Evolutionary conservation across 2,888 invertebrate species (phyloP).

Genomic region (Cephus pulcher): DNA sequence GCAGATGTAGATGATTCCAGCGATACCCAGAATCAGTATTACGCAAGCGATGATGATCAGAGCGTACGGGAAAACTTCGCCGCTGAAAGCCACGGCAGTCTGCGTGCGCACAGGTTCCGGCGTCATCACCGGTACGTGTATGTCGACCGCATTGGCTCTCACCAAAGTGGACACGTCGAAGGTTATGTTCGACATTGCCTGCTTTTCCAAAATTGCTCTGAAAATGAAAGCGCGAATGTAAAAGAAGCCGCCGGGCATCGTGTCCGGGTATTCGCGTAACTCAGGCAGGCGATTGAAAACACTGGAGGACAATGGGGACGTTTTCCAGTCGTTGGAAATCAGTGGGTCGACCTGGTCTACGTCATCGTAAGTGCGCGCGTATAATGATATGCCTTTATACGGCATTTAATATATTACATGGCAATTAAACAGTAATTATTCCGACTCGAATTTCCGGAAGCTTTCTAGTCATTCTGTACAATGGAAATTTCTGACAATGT

Average conservation of each 20-base stretch:
- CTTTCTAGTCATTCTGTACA: neutral
- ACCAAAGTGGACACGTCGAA: slow-evolving; percentile 77
- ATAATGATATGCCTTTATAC: neutral
- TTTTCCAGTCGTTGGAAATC: neutral
- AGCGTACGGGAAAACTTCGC: slow-evolving; percentile 88
- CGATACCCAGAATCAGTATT: slow-evolving; percentile 87
- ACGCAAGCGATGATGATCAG: slow-evolving; percentile 89
- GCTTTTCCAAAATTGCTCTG: slow-evolving; percentile 73
- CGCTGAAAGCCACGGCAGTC: slow-evolving; percentile 70
- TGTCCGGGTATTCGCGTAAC: neutral
- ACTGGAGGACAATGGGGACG: neutral
- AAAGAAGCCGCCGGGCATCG: neutral
- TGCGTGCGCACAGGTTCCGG: slow-evolving; percentile 68
- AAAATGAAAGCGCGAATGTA: slow-evolving; percentile 29
- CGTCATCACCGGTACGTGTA: slow-evolving; percentile 72
- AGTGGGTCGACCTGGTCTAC: neutral
- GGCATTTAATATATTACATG: neutral
- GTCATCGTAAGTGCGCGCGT: neutral
- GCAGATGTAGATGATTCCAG: slow-evolving; percentile 93
- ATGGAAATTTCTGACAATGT: neutral
- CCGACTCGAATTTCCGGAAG: neutral
- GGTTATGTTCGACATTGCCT: slow-evolving; percentile 75
- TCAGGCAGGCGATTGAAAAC: neutral
- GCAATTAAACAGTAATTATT: neutral
- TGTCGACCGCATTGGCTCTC: slow-evolving; percentile 76